Conservation (phyloP, 2,888 invertebrate species). For the Branchipolynoe longqiensis region DNA sequence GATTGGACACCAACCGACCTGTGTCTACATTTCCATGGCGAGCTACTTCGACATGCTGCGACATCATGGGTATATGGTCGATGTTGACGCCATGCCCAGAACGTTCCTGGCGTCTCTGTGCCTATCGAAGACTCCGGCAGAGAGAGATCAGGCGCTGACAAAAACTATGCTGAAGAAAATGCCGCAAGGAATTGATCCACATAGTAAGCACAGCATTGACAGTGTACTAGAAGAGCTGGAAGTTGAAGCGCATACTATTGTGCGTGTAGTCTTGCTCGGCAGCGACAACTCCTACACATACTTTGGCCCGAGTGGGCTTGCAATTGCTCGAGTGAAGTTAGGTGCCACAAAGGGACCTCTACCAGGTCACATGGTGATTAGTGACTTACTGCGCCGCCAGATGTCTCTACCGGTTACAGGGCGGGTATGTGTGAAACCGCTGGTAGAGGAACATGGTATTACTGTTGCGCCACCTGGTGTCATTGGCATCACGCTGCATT, state of each 20-base stretch:
- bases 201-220: not conserved
- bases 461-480: not conserved
- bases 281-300: not conserved
- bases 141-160: slow-evolving; percentile 25
- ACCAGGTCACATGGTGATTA: slow-evolving; percentile 74
- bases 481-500: slow-evolving; percentile 12
- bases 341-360: not conserved
- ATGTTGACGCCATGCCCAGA: slow-evolving; percentile 1
- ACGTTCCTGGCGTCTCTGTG: slow-evolving; percentile 29
- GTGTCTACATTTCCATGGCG: slow-evolving; percentile 6
- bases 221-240: not conserved
- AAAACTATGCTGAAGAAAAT: slow-evolving; percentile 24
- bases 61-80: not conserved
- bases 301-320: not conserved
- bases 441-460: not conserved
- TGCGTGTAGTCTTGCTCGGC: slow-evolving; percentile 52
- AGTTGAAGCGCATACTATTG: not conserved
- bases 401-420: slow-evolving; percentile 70
- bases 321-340: not conserved
- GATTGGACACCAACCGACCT: slow-evolving; percentile 30
- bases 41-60: not conserved
- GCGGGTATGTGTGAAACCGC: slow-evolving; percentile 40
- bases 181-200: not conserved
- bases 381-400: slow-evolving; percentile 72
- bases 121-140: not conserved